phyloP scores from a whole-genome alignment of 2,888 invertebrate genomes.

The Timema podura region DNA sequence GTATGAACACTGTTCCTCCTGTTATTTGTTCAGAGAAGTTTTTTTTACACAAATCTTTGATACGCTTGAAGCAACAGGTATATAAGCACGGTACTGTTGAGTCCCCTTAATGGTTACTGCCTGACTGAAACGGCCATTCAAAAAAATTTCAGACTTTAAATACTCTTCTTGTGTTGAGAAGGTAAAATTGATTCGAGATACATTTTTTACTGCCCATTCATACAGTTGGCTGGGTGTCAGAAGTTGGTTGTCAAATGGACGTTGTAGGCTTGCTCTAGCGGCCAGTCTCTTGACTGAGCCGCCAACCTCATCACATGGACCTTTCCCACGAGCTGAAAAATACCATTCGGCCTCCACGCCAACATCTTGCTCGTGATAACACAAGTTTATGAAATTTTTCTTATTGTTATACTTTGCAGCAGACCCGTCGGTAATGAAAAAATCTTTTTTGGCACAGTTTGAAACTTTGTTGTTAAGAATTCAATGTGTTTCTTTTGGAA shows the following conservation, averaged over 20 bases:
- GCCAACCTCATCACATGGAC: conserved; percentile 23
- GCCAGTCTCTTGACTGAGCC: conserved; percentile 22
- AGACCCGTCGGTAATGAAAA: conserved; percentile 31
- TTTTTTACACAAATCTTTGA: no score
- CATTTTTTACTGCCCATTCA: conserved; percentile 11
- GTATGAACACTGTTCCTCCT: no score
- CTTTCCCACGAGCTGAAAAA: conserved; percentile 31
- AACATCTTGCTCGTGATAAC: conserved; percentile 33
- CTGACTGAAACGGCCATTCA: not conserved
- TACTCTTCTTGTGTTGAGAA: not conserved
- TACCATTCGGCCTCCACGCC: conserved; percentile 35
- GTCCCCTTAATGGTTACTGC: no score
- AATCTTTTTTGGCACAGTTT: conserved; percentile 23
- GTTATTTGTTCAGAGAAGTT: no score
- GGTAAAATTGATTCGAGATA: not conserved
- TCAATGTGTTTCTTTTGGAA: conserved; percentile 28
- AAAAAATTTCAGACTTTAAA: not conserved
- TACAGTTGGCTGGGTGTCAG: not conserved
- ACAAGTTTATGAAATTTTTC: no score
- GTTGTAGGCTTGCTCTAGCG: no score
- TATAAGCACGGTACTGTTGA: no score
- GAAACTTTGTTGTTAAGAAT: conserved; percentile 13
- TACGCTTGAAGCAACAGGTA: no score
- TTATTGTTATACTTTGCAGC: conserved; percentile 36
- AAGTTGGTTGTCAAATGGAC: not conserved